Evolutionary conservation across 2,113 vertebrate species (phyloP), one percentile per base, ranked within the genome.

Genomic region (Sylvia atricapilla): DNA sequence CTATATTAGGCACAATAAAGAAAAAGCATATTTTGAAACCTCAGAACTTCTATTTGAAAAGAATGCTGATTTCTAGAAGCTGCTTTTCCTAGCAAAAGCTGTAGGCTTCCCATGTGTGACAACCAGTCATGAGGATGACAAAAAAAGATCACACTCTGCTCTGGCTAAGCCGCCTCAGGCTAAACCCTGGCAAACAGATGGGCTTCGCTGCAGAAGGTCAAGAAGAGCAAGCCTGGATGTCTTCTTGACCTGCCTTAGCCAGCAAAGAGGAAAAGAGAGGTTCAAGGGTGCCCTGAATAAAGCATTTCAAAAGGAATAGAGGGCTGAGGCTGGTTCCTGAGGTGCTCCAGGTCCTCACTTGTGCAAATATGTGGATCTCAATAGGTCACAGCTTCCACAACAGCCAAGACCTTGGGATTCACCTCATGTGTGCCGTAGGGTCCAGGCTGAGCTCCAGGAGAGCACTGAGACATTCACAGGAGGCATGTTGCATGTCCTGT

Each of bases 161-260:
- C 92, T 68, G 63, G 83, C 60, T 96, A 96, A 97, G 94, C 96
- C 69, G 90, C 94, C 90, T 96, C 90, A 87, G 85, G 92, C 76
- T 96, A 97, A 97, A 97, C 80, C 95, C 90, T 72, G 62, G 83
- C 80, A 94, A 97, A 78, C 94, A 96, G 94, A 96, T 95, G 94
- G 94, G 90, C 93, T 87, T 35, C 3, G 0, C 62, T 67, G 53
- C 72, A 89, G 86, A 97, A 96, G 96, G 94, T 96, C 93, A 96
- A 86, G 44, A 30, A 46, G 88, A 95, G 76, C 68, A 84, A 80
- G 44, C 75, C 77, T 58, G n/a, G 30, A 31, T 55, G 13, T 78
- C 70, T 74, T 83, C 81, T 80, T 67, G 81, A 94, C 72, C 82
- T 39, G 66, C 76, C 64, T 63, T n/a, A 74, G 86, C 27, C 68